Conservation (phyloP, 2,797 vertebrate genomes). For the Loris lydekkerianus region DNA sequence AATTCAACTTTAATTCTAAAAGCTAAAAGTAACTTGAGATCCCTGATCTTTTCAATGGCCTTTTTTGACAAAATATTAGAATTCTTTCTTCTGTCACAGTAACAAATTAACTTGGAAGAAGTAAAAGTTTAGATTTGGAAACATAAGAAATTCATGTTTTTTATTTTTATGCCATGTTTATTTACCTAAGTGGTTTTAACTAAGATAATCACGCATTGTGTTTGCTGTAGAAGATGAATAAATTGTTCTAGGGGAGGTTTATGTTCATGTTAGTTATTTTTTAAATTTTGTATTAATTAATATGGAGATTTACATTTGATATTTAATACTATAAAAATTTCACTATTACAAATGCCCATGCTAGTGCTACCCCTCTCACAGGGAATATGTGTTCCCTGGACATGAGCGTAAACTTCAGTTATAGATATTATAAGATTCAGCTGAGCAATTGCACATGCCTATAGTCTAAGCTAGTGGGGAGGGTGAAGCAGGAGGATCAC, state of each 20-base stretch:
- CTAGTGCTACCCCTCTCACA: background rate
- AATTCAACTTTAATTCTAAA: slow-evolving; percentile 57
- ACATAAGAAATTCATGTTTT: slow-evolving; percentile 56
- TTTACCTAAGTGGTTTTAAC: slow-evolving; percentile 45
- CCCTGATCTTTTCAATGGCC: slow-evolving; percentile 26
- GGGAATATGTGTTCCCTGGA: background rate
- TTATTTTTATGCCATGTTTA: background rate
- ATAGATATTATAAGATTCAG: background rate
- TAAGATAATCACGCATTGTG: background rate
- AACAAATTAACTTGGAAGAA: slow-evolving; percentile 50
- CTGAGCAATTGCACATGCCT: background rate
- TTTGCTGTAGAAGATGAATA: slow-evolving; percentile 22
- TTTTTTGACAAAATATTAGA: background rate
- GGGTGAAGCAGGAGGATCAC: background rate
- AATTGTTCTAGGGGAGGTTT: slow-evolving; percentile 44
- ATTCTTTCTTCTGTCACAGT: slow-evolving; percentile 9
- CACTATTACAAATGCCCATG: background rate
- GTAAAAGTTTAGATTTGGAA: slow-evolving; percentile 45
- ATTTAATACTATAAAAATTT: background rate
- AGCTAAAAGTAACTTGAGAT: slow-evolving; percentile 44
- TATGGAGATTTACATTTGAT: background rate
- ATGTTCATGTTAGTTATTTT: slow-evolving; percentile 31
- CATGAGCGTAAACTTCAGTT: background rate
- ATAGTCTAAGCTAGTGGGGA: background rate
- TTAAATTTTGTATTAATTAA: slow-evolving; percentile 49